A percentile compares a stretch with the other conserved stretches of the same genome.
phyloP scores from a whole-genome alignment of 2,113 vertebrate species.

The Hoplias malabaricus region DNA sequence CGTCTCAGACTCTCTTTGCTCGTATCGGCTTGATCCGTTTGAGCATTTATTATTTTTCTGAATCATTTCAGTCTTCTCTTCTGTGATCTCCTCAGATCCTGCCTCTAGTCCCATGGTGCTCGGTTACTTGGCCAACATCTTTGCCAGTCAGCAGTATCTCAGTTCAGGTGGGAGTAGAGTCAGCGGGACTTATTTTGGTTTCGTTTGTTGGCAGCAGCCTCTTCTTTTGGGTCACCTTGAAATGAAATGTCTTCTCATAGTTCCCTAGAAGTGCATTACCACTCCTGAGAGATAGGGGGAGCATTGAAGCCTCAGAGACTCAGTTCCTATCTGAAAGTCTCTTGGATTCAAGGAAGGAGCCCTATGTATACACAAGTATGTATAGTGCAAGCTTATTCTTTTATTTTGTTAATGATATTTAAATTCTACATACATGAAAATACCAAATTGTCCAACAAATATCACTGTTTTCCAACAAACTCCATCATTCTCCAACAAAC shows the following conservation, averaged over 20 bases:
- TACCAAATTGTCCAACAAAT: too few relatives aligned
- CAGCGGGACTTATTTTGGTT: neutral
- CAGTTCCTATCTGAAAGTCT: neutral
- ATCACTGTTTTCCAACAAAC: too few relatives aligned
- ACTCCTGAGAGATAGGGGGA: conserved; percentile 18
- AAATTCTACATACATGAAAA: too few relatives aligned
- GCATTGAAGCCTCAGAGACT: neutral
- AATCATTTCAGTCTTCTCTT: neutral
- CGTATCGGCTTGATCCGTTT: too few relatives aligned
- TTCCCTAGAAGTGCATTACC: neutral
- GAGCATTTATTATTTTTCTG: neutral
- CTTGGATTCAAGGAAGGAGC: neutral
- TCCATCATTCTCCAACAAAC: too few relatives aligned
- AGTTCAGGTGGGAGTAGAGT: conserved; percentile 15
- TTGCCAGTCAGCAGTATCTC: neutral
- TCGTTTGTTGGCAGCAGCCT: neutral
- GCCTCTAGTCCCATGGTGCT: neutral
- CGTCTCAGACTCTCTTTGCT: too few relatives aligned
- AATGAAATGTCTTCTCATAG: neutral
- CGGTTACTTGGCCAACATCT: conserved; percentile 6
- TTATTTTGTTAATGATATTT: too few relatives aligned
- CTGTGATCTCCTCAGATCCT: neutral
- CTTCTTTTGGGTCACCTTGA: conserved; percentile 49
- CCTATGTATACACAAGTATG: too few relatives aligned
- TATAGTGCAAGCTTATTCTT: too few relatives aligned